Percentiles rank a stretch among this genome's conserved stretches.
These are phyloP conservation scores for Pogonomyrmex californicus DNA, from an alignment of 1,140 invertebrate genomes.

Conservation along the genomic window DNA sequence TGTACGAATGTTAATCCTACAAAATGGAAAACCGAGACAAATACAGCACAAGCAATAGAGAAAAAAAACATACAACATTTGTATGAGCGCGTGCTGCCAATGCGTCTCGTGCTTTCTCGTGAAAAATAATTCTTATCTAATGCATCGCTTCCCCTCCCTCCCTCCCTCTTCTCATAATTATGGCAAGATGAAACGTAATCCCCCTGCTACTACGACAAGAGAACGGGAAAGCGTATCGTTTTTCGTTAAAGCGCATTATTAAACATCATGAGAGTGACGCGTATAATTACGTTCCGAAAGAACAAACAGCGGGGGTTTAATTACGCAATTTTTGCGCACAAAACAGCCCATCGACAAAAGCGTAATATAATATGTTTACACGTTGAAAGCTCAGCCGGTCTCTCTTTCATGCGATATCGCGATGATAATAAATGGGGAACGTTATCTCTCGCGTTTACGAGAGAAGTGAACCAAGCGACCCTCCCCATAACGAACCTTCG, in stretches of 20 bases:
- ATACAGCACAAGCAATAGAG: not conserved
- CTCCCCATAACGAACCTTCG: slow-evolving; percentile 35
- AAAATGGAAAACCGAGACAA: slow-evolving; percentile 15
- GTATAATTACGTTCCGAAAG: slow-evolving; percentile 58
- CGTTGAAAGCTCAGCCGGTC: slow-evolving; percentile 47
- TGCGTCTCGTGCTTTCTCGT: not conserved
- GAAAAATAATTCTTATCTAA: slow-evolving; percentile 59
- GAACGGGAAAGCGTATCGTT: slow-evolving; percentile 41
- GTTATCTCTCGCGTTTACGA: slow-evolving; percentile 58
- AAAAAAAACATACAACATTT: not conserved
- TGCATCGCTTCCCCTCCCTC: not conserved
- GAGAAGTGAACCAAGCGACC: slow-evolving; percentile 51
- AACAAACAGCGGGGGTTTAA: slow-evolving; percentile 59
- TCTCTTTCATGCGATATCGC: slow-evolving; percentile 61
- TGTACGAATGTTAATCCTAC: not conserved
- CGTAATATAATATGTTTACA: slow-evolving; percentile 62
- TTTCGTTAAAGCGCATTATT: slow-evolving; percentile 61
- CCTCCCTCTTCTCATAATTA: slow-evolving; percentile 44
- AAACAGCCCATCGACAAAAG: slow-evolving; percentile 57
- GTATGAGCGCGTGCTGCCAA: not conserved
- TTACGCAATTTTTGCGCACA: slow-evolving; percentile 60
- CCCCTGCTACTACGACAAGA: not conserved
- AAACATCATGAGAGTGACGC: slow-evolving; percentile 53
- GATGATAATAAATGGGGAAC: slow-evolving; percentile 54
- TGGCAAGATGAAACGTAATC: slow-evolving; percentile 57